Percentiles rank a stretch among this genome's conserved stretches.
These are phyloP conservation scores for Harpagoxenus sublaevis DNA, from an alignment of 2,888 invertebrate genomes.

Conservation along the genomic window DNA sequence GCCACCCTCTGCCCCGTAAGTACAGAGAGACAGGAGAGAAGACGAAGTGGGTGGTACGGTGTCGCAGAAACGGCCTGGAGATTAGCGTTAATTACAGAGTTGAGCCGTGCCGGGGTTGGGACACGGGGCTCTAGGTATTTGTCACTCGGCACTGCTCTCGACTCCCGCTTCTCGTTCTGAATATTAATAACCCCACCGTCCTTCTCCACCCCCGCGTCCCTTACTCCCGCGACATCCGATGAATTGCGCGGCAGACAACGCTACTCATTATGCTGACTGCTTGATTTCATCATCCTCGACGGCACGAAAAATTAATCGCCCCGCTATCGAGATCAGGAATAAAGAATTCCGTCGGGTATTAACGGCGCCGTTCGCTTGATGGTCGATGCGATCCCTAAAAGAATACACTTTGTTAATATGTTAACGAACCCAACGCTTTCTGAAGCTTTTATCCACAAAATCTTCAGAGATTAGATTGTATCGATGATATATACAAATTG, in stretches of 20 bases:
- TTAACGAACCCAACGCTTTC: background rate
- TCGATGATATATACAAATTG: background rate
- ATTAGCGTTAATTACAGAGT: conserved; percentile 86
- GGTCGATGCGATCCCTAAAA: conserved; percentile 6
- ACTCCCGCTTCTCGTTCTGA: conserved; percentile 79
- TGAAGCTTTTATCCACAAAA: conserved; percentile 2
- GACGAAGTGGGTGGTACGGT: conserved; percentile 77
- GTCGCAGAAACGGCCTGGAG: conserved; percentile 82
- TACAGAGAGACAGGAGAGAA: conserved; percentile 73
- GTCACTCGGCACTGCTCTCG: conserved; percentile 82
- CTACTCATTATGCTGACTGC: conserved; percentile 83
- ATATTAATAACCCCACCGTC: conserved; percentile 84
- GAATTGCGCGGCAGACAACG: conserved; percentile 81
- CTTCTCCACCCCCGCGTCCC: conserved; percentile 60
- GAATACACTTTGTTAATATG: conserved; percentile 13
- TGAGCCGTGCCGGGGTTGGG: conserved; percentile 78
- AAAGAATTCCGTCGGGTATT: conserved; percentile 39
- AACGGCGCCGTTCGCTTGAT: conserved; percentile 7
- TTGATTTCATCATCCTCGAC: conserved; percentile 83
- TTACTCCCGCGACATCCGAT: conserved; percentile 75
- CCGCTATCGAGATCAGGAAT: conserved; percentile 58
- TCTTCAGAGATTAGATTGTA: conserved; percentile 14
- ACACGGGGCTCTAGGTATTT: conserved; percentile 82
- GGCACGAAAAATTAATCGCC: conserved; percentile 72
- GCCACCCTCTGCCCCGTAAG: conserved; percentile 69